Evolutionary conservation across 2,888 invertebrate genomes (phyloP).

Genomic region (Leistus spinibarbis): DNA sequence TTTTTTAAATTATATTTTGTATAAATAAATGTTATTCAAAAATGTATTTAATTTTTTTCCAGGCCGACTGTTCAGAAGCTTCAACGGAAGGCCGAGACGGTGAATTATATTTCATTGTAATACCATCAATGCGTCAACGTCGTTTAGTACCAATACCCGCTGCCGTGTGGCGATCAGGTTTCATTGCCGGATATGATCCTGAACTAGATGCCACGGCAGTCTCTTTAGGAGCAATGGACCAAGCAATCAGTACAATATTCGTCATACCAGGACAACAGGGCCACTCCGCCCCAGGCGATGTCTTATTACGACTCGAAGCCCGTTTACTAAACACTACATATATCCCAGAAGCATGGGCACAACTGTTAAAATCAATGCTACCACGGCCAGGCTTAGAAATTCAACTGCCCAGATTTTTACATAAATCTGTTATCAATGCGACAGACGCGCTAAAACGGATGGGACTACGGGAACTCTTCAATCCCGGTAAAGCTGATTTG

Average conservation of each 20-base stretch:
- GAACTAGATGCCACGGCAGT: slow-evolving; percentile 83
- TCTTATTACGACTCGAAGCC: slow-evolving; percentile 74
- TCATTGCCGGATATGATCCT: slow-evolving; percentile 85
- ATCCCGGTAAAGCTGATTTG: slow-evolving; percentile 76
- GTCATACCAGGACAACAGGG: slow-evolving; percentile 88
- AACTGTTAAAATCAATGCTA: slow-evolving; percentile 73
- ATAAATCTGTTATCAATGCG: slow-evolving; percentile 81
- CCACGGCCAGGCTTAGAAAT: slow-evolving; percentile 79
- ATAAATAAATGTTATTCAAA: not conserved
- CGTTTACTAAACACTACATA: slow-evolving; percentile 71
- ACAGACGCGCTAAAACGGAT: slow-evolving; percentile 78
- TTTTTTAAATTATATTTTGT: too few species aligned
- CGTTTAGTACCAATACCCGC: slow-evolving; percentile 85
- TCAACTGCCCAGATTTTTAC: slow-evolving; percentile 83
- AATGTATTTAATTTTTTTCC: slow-evolving; percentile 52
- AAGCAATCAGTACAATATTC: slow-evolving; percentile 78
- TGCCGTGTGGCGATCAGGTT: slow-evolving; percentile 75
- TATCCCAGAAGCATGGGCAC: slow-evolving; percentile 73
- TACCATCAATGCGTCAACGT: slow-evolving; percentile 78
- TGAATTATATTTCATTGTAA: slow-evolving; percentile 85
- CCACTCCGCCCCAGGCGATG: slow-evolving; percentile 78
- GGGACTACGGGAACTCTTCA: slow-evolving; percentile 82
- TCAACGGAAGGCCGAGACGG: slow-evolving; percentile 81
- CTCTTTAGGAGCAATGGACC: slow-evolving; percentile 73
- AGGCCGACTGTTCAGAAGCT: slow-evolving; percentile 79